Conservation (phyloP, 2,113 vertebrate species). For the Nesogale talazaci region DNA sequence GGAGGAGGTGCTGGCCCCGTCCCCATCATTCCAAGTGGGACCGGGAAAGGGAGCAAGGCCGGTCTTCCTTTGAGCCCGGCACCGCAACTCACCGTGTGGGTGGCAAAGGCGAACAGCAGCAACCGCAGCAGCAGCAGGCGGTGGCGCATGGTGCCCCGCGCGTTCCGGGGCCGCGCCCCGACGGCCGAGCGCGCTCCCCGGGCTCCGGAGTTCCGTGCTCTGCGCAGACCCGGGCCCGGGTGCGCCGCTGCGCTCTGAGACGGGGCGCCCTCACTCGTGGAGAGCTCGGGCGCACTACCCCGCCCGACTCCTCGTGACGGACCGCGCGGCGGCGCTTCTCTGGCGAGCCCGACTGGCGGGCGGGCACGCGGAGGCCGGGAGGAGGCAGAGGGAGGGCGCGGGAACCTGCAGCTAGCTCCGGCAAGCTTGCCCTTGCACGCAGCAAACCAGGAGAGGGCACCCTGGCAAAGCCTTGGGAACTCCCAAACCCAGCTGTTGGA, state of each 20-base stretch:
- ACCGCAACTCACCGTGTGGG: constrained; percentile 47
- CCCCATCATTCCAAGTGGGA: background rate
- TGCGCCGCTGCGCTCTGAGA: accelerated
- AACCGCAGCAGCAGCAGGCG: background rate
- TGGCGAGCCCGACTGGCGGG: background rate
- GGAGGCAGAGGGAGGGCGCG: background rate
- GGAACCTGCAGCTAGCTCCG: background rate
- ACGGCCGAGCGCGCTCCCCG: background rate
- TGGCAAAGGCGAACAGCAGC: background rate
- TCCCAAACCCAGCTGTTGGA: background rate
- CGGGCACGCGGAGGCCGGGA: background rate
- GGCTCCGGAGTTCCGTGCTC: background rate
- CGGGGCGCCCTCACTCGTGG: too few species aligned
- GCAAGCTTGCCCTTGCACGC: background rate
- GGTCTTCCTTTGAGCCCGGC: background rate
- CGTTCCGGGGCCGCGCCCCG: background rate
- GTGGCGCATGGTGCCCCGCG: constrained; percentile 35
- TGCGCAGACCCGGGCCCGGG: background rate
- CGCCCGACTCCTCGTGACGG: background rate
- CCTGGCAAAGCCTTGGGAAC: background rate
- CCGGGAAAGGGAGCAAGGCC: background rate
- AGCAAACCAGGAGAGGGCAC: background rate
- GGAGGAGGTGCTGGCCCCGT: too few species aligned
- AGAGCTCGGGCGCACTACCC: background rate
- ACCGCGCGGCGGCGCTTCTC: too few species aligned